phyloP scores from a whole-genome alignment of 2,797 vertebrate genomes.

The Thamnophis elegans region DNA sequence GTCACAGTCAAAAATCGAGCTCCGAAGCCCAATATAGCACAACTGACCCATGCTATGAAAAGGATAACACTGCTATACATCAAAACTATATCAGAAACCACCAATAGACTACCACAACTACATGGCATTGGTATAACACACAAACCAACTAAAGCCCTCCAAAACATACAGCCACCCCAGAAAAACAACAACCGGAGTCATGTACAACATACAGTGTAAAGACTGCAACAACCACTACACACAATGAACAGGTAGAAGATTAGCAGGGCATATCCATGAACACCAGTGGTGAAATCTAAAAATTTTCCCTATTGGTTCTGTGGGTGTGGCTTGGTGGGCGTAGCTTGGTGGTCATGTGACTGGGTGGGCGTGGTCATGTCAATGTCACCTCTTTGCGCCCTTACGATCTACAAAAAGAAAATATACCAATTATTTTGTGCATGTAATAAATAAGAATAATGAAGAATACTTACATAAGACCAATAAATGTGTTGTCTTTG shows the following conservation, averaged over 20 bases:
- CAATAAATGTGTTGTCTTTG: no score
- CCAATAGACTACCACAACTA: background rate
- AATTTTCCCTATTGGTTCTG: no score
- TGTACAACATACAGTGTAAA: background rate
- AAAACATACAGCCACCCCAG: background rate
- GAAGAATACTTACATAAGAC: no score
- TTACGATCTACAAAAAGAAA: no score
- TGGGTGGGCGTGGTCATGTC: no score
- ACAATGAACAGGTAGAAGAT: background rate
- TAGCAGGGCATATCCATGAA: background rate
- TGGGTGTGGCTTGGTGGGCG: no score
- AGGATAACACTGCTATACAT: background rate
- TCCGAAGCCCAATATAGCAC: background rate
- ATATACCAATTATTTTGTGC: no score
- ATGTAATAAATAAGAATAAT: no score
- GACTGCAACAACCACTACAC: background rate
- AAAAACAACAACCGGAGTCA: background rate
- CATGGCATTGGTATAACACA: background rate
- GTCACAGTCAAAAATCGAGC: no score
- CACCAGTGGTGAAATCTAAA: background rate
- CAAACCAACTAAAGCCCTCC: background rate
- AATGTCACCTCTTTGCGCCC: no score
- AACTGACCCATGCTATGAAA: background rate
- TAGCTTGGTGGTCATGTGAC: no score
- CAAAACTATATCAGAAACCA: background rate